phyloP scores from a whole-genome alignment of 1,140 invertebrate species.

The Anagrus nilaparvatae region DNA sequence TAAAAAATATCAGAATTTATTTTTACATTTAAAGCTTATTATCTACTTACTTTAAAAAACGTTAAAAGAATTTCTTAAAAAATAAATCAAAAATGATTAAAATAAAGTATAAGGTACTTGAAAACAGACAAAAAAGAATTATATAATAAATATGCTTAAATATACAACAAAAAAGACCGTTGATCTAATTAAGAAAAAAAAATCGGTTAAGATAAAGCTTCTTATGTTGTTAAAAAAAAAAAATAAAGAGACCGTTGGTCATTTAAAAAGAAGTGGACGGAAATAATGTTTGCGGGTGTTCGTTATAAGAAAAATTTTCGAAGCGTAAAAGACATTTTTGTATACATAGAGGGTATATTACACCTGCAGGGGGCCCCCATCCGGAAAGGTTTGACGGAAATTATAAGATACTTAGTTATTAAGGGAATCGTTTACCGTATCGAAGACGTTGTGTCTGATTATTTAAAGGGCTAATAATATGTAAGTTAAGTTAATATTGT shows the following conservation, averaged over 20 bases:
- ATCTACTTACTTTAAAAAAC: too few species aligned
- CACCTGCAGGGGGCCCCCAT: slow-evolving; percentile 27
- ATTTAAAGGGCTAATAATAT: slow-evolving; percentile 28
- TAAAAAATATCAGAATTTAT: too few species aligned
- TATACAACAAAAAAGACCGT: too few species aligned
- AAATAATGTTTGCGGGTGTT: slow-evolving; percentile 10
- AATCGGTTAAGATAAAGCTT: background rate
- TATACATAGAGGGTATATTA: slow-evolving; percentile 12
- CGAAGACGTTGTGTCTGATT: slow-evolving; percentile 25
- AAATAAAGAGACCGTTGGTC: slow-evolving; percentile 5
- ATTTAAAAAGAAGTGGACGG: slow-evolving; percentile 6
- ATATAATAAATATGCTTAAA: too few species aligned
- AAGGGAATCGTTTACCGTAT: slow-evolving; percentile 12
- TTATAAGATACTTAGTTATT: too few species aligned
- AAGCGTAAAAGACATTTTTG: slow-evolving; percentile 22
- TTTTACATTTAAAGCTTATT: too few species aligned
- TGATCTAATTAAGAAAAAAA: background rate
- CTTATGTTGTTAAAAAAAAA: background rate
- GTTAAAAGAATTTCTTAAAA: too few species aligned
- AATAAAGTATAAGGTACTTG: too few species aligned
- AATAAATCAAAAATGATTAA: too few species aligned
- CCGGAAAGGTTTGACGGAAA: too few species aligned
- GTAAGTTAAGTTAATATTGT: too few species aligned
- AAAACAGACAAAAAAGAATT: too few species aligned
- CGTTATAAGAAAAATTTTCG: slow-evolving; percentile 24